A percentile compares a stretch with the other conserved stretches of the same genome.
phyloP scores from a whole-genome alignment of 2,113 vertebrate species.

The Megaptera novaeangliae region DNA sequence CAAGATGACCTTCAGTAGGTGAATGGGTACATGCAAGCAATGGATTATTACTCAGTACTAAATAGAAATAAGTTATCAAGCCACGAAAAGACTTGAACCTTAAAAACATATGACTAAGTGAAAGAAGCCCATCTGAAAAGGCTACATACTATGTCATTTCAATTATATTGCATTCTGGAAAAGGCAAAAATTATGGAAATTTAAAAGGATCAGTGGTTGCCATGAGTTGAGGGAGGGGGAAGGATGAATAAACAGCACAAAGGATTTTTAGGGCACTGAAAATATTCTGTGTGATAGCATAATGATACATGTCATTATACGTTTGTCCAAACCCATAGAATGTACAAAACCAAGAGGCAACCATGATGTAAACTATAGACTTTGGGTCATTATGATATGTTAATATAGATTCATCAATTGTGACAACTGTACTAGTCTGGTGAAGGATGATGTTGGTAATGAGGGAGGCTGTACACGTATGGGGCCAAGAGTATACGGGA shows the following conservation, averaged over 20 bases:
- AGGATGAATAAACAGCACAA: background rate
- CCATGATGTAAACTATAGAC: background rate
- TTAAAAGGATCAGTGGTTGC: background rate
- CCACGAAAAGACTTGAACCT: background rate
- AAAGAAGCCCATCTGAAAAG: background rate
- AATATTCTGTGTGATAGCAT: background rate
- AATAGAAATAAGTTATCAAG: background rate
- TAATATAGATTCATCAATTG: background rate
- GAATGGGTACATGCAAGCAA: background rate
- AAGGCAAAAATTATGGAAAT: background rate
- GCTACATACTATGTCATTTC: background rate
- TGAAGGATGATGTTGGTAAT: background rate
- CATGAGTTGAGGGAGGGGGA: background rate
- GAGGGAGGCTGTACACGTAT: no score
- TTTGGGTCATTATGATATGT: background rate
- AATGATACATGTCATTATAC: background rate
- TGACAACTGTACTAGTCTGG: background rate
- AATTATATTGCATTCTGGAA: background rate
- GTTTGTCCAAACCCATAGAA: background rate
- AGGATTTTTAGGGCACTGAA: background rate
- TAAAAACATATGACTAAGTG: background rate
- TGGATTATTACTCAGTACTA: background rate
- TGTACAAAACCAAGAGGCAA: background rate
- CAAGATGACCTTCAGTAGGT: background rate
- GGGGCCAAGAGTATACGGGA: background rate